phyloP scores from a whole-genome alignment of 2,113 vertebrate genomes.

The Campylorhamphus procurvoides region DNA sequence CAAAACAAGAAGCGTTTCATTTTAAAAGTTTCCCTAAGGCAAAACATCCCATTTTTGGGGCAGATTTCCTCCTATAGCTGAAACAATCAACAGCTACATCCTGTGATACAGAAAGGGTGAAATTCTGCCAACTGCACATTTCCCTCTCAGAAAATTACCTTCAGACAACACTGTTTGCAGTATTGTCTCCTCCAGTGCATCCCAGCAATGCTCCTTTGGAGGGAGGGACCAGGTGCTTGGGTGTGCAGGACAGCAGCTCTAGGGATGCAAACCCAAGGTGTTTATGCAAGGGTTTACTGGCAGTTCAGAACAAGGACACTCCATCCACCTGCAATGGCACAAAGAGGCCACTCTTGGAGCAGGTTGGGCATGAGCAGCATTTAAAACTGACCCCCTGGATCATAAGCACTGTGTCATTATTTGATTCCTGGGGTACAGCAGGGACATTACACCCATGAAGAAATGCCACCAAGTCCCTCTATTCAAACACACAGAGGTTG shows the following conservation, averaged over 20 bases:
- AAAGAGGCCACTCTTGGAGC: neutral
- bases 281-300: neutral
- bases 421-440: neutral
- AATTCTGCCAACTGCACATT: neutral
- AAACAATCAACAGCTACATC: neutral
- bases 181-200: neutral
- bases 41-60: neutral
- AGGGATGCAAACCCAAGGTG: fast-evolving
- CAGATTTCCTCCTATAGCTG: neutral
- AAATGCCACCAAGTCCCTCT: neutral
- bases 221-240: fast-evolving
- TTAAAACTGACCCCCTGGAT: neutral
- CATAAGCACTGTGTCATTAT: fast-evolving
- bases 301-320: neutral
- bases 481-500: neutral
- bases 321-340: fast-evolving
- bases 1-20: neutral
- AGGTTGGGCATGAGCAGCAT: neutral
- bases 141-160: neutral
- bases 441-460: neutral
- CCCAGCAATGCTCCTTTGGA: fast-evolving
- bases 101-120: neutral
- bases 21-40: neutral
- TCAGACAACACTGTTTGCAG: neutral
- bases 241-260: neutral